Percentiles rank a stretch among this genome's conserved stretches.
Conservation (phyloP, 2,797 vertebrate species). For the Chiloscyllium punctatum region DNA sequence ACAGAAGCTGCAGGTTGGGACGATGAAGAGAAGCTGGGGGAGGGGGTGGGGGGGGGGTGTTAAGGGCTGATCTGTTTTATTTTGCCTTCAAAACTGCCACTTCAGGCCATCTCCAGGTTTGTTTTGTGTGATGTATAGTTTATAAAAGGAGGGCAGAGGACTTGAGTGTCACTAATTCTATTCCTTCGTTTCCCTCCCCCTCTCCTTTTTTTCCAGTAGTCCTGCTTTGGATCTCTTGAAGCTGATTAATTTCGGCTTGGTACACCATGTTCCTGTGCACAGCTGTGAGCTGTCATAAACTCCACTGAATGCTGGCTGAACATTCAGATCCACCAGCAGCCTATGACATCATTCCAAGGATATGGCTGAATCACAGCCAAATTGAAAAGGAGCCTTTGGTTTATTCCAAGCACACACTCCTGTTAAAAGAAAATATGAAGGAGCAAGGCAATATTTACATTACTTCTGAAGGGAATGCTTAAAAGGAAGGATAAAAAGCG, state of each 20-base stretch:
- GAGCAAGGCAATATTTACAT: background rate
- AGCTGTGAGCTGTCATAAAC: slow-evolving; percentile 99
- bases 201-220: slow-evolving; percentile 37
- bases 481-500: background rate
- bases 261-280: slow-evolving; percentile 99
- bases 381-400: background rate
- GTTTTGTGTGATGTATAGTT: background rate
- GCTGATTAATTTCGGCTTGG: slow-evolving; percentile 98
- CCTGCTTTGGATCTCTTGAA: slow-evolving; percentile 83
- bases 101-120: background rate
- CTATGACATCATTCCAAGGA: slow-evolving; percentile 97
- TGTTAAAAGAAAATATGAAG: background rate
- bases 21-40: slow-evolving; percentile 51
- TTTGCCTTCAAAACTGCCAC: background rate
- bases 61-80: background rate
- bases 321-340: slow-evolving; percentile 98
- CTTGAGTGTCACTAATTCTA: no score
- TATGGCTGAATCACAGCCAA: slow-evolving; percentile 51
- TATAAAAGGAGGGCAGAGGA: background rate
- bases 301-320: slow-evolving; percentile 99
- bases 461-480: background rate
- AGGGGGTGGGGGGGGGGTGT: background rate
- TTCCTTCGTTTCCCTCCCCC: background rate
- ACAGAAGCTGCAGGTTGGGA: slow-evolving; percentile 61
- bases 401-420: background rate